Evolutionary conservation across 2,113 vertebrate species (phyloP).

Genomic region (Microcebus griseorufus): DNA sequence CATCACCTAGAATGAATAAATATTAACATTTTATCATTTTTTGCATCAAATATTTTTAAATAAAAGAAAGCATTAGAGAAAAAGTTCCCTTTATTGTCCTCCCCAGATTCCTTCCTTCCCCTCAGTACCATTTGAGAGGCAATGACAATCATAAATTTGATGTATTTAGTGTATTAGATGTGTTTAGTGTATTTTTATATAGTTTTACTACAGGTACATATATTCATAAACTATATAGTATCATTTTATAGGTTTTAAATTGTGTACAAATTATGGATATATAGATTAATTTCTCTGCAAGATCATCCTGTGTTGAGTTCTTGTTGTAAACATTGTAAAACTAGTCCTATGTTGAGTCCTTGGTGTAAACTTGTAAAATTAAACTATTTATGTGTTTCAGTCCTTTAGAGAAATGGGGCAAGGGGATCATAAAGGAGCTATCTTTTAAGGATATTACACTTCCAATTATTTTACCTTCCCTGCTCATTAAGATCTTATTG

Average conservation of each 20-base stretch:
- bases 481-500: not conserved
- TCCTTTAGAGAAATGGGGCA: not conserved
- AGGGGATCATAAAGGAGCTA: not conserved
- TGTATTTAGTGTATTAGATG: not conserved
- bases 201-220: not conserved
- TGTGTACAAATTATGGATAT: conserved; percentile 19
- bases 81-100: not conserved
- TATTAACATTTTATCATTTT: conserved; percentile 42
- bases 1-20: conserved; percentile 31
- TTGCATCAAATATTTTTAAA: conserved; percentile 21
- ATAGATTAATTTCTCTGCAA: conserved; percentile 10
- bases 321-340: not conserved
- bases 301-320: not conserved
- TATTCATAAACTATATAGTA: conserved; percentile 29
- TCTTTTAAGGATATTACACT: conserved; percentile 24
- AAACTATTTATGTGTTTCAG: not conserved
- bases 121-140: not conserved
- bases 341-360: conserved; percentile 16
- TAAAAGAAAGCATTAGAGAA: conserved; percentile 38
- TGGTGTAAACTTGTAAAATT: conserved; percentile 5
- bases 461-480: no score
- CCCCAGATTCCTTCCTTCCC: not conserved
- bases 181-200: not conserved
- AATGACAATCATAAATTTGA: not conserved
- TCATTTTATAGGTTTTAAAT: conserved; percentile 1